phyloP scores from a whole-genome alignment of 2,113 vertebrate genomes.

The Carlito syrichta region DNA sequence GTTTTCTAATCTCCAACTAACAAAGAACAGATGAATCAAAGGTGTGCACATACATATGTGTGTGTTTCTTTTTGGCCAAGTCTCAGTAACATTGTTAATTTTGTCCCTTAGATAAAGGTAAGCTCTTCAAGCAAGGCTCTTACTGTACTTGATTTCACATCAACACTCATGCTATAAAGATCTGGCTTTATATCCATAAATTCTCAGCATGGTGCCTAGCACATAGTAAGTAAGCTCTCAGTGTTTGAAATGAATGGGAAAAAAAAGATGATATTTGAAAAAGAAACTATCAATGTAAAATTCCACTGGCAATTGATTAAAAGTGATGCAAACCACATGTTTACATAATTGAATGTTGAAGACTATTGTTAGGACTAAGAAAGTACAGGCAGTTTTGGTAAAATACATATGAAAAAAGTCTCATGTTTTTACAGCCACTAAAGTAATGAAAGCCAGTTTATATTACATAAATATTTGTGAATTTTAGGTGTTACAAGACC shows the following conservation, averaged over 20 bases:
- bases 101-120: not conserved
- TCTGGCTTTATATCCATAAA: not conserved
- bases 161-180: not conserved
- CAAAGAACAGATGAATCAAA: not conserved
- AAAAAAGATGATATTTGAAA: not conserved
- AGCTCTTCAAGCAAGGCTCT: not conserved
- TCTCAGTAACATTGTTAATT: not conserved
- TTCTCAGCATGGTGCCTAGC: not conserved
- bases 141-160: not conserved
- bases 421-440: not conserved
- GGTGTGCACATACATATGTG: not conserved
- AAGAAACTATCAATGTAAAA: not conserved
- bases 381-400: not conserved
- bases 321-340: not conserved
- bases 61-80: not conserved
- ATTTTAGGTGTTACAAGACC: not conserved
- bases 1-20: not conserved
- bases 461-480: not conserved
- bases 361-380: not conserved
- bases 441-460: not conserved
- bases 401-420: not conserved
- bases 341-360: not conserved
- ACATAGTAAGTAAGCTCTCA: not conserved
- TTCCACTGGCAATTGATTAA: not conserved
- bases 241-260: not conserved